phyloP scores from a whole-genome alignment of 1,140 invertebrate genomes.

The Teleogryllus occipitalis region DNA sequence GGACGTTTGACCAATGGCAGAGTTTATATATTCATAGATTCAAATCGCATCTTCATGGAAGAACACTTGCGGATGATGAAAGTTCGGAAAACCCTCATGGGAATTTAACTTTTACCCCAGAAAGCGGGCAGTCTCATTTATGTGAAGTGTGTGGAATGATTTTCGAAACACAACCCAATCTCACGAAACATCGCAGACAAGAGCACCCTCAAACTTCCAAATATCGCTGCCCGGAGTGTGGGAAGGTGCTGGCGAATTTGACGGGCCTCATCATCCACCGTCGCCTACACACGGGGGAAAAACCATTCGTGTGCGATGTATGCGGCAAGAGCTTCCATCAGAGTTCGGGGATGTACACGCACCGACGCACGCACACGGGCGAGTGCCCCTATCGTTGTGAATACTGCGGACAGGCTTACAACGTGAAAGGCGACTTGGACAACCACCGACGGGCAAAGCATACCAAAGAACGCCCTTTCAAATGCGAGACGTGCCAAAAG shows the following conservation, averaged over 20 bases:
- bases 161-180: slow-evolving; percentile 32
- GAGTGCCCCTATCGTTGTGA: slow-evolving; percentile 41
- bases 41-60: slow-evolving; percentile 30
- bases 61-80: slow-evolving; percentile 30
- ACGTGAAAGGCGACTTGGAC: slow-evolving; percentile 45
- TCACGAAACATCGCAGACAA: slow-evolving; percentile 38
- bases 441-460: slow-evolving; percentile 57
- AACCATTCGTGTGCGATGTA: slow-evolving; percentile 53
- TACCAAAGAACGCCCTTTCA: slow-evolving; percentile 60
- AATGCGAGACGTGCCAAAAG: slow-evolving; percentile 60
- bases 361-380: slow-evolving; percentile 32
- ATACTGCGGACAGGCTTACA: slow-evolving; percentile 41
- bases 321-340: slow-evolving; percentile 47
- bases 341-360: slow-evolving; percentile 28
- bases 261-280: slow-evolving; percentile 37
- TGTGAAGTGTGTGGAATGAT: slow-evolving; percentile 40
- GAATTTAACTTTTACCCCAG: not conserved
- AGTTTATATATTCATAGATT: slow-evolving; percentile 36
- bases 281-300: slow-evolving; percentile 52
- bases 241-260: slow-evolving; percentile 30
- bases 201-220: slow-evolving; percentile 24
- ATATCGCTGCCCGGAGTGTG: slow-evolving; percentile 33
- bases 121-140: slow-evolving; percentile 30
- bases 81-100: slow-evolving; percentile 7
- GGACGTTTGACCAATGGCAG: slow-evolving; percentile 30